Evolutionary conservation across 1,140 invertebrate genomes (phyloP).

Genomic region (Drosophila tristis): DNA sequence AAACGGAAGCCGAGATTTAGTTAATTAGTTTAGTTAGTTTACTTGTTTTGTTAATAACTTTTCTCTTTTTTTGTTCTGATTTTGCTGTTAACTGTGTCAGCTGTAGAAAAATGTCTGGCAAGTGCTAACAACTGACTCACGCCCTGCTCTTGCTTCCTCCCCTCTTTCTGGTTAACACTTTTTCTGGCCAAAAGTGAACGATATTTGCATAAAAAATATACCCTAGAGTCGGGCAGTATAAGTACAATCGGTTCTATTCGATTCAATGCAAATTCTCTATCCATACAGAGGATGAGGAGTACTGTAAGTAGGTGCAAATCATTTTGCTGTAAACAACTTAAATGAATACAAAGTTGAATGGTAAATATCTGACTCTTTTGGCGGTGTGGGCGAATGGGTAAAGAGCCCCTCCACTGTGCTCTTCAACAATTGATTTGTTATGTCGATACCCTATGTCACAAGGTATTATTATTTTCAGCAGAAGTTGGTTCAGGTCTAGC

Average conservation of each 20-base stretch:
- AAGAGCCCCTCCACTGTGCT: slow-evolving; percentile 12
- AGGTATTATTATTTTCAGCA: too few species aligned
- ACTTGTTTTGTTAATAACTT: too few species aligned
- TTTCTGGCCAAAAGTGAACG: slow-evolving; percentile 46
- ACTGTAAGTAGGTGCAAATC: slow-evolving; percentile 26
- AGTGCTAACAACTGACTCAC: slow-evolving; percentile 43
- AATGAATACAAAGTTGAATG: slow-evolving; percentile 36
- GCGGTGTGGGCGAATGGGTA: slow-evolving; percentile 20
- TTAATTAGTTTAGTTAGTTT: slow-evolving; percentile 8
- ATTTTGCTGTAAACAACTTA: slow-evolving; percentile 44
- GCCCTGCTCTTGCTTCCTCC: neutral
- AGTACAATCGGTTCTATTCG: slow-evolving; percentile 1
- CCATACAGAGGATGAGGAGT: too few species aligned
- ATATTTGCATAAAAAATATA: slow-evolving; percentile 40
- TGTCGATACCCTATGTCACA: too few species aligned
- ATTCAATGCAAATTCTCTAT: slow-evolving; percentile 29
- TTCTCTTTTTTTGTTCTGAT: slow-evolving; percentile 14
- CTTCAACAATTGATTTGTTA: slow-evolving; percentile 32
- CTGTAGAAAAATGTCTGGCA: slow-evolving; percentile 8
- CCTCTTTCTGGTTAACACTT: slow-evolving; percentile 15
- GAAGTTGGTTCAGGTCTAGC: neutral
- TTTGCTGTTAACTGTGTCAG: slow-evolving; percentile 45
- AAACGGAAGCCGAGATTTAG: slow-evolving; percentile 43
- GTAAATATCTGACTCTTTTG: neutral
- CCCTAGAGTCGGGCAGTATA: neutral